A percentile compares a stretch with the other conserved stretches of the same genome.
Conservation (phyloP, 2,113 vertebrate genomes). For the Chauna torquata region DNA sequence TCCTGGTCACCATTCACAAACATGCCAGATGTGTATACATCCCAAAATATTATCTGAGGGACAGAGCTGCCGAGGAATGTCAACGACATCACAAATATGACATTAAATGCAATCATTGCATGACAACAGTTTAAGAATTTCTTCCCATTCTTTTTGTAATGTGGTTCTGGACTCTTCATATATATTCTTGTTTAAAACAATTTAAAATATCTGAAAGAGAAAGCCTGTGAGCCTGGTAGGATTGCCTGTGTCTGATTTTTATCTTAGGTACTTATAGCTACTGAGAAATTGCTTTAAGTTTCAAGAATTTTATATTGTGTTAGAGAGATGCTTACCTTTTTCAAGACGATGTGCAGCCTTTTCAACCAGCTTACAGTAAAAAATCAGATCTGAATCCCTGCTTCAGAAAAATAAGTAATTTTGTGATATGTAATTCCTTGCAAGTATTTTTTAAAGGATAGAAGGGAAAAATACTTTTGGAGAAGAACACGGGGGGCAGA, state of each 20-base stretch:
- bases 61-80: background rate
- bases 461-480: background rate
- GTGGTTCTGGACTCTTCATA: background rate
- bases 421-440: conserved; percentile 53
- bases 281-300: conserved; percentile 12
- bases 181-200: background rate
- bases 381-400: background rate
- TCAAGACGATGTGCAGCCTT: background rate
- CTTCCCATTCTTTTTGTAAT: background rate
- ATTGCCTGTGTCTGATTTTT: background rate
- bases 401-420: background rate
- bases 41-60: background rate
- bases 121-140: background rate
- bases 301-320: conserved; percentile 5
- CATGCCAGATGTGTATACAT: background rate
- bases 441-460: conserved; percentile 28
- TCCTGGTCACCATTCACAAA: background rate
- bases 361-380: background rate
- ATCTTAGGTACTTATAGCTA: background rate
- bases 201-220: background rate
- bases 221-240: background rate
- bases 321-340: background rate
- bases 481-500: background rate
- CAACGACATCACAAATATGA: background rate
- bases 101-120: background rate